Conservation (phyloP, 1,140 invertebrate genomes). For the Ctenoplectra terminalis region DNA sequence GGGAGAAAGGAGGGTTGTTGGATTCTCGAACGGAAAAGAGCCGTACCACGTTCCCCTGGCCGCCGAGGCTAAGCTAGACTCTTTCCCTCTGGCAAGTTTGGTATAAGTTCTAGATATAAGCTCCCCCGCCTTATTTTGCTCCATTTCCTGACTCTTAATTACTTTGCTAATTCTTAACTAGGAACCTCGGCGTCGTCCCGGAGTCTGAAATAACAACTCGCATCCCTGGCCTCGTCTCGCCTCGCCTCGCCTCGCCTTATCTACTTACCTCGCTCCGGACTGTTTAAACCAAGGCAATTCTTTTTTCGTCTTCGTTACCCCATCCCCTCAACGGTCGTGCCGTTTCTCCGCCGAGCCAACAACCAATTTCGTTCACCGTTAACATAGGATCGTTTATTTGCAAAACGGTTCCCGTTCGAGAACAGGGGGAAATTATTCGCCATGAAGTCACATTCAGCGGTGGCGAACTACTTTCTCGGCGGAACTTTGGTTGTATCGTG, state of each 20-base stretch:
- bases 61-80: constrained; percentile 55
- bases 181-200: constrained; percentile 70
- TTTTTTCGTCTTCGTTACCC: constrained; percentile 46
- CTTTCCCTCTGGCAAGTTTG: constrained; percentile 66
- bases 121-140: constrained; percentile 74
- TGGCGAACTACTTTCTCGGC: background rate
- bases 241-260: constrained; percentile 24
- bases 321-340: background rate
- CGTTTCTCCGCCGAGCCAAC: constrained; percentile 34
- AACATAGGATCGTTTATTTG: constrained; percentile 54
- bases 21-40: constrained; percentile 71
- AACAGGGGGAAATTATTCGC: constrained; percentile 32
- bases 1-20: constrained; percentile 55
- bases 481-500: background rate
- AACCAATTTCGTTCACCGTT: constrained; percentile 58
- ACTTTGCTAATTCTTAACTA: constrained; percentile 79
- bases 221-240: constrained; percentile 51
- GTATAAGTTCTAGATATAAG: constrained; percentile 75
- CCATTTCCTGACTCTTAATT: constrained; percentile 79
- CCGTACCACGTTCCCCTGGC: constrained; percentile 62
- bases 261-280: constrained; percentile 42
- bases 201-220: constrained; percentile 77
- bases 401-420: constrained; percentile 30
- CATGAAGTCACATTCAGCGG: constrained; percentile 2
- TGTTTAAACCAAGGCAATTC: constrained; percentile 61